Conservation (phyloP, 2,888 invertebrate genomes). For the Sipunculus nudus region DNA sequence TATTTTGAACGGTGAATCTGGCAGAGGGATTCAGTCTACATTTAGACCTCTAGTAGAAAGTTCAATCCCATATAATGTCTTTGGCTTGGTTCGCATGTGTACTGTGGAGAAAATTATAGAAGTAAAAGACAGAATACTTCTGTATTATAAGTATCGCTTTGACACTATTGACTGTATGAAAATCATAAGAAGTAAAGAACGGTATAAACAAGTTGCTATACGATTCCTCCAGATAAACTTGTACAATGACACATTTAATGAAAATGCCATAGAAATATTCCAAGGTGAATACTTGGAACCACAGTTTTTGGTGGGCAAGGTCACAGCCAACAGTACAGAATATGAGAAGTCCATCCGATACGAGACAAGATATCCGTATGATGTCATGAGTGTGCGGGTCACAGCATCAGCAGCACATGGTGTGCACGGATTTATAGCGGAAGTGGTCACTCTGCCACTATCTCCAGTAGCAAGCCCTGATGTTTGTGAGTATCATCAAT, state of each 20-base stretch:
- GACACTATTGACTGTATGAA: slow-evolving; percentile 97
- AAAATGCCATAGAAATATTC: slow-evolving; percentile 84
- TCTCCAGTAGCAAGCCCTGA: slow-evolving; percentile 53
- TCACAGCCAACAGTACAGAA: slow-evolving; percentile 49
- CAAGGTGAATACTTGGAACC: slow-evolving; percentile 88
- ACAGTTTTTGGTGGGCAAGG: slow-evolving; percentile 64
- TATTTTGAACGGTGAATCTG: slow-evolving; percentile 86
- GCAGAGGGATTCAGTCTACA: slow-evolving; percentile 83
- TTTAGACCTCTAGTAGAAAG: slow-evolving; percentile 82
- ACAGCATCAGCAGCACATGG: slow-evolving; percentile 94
- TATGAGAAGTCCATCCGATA: slow-evolving; percentile 44
- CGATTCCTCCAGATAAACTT: slow-evolving; percentile 65
- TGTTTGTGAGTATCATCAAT: slow-evolving; percentile 50
- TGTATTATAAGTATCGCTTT: slow-evolving; percentile 98
- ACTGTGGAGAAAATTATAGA: slow-evolving; percentile 91
- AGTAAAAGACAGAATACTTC: slow-evolving; percentile 86
- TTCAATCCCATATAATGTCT: slow-evolving; percentile 84
- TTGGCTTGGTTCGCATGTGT: slow-evolving; percentile 95
- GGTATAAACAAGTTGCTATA: slow-evolving; percentile 88
- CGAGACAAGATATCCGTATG: slow-evolving; percentile 42
- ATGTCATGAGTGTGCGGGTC: slow-evolving; percentile 80
- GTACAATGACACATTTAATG: slow-evolving; percentile 67
- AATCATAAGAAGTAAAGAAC: slow-evolving; percentile 87
- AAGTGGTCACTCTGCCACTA: slow-evolving; percentile 88
- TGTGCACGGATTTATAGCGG: slow-evolving; percentile 94